Evolutionary conservation across 2,888 invertebrate species (phyloP).

Genomic region (Microctonus brassicae): DNA sequence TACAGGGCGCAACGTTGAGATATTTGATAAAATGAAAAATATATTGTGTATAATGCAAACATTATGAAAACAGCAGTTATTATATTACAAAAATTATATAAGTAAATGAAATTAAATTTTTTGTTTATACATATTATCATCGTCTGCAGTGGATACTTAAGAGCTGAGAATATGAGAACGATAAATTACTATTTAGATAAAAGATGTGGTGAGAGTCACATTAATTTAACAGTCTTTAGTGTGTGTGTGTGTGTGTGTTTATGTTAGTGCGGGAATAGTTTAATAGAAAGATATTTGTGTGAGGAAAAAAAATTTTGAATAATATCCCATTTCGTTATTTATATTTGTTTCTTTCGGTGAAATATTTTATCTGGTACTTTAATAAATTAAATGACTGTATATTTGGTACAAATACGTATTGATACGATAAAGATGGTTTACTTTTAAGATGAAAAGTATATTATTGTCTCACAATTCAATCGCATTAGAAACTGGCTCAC

Average conservation of each 20-base stretch:
- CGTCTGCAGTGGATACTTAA: background rate
- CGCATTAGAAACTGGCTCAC: constrained; percentile 37
- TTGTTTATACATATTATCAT: background rate
- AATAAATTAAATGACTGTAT: too few relatives aligned
- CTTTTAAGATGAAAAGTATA: background rate
- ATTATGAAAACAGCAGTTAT: background rate
- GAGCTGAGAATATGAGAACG: background rate
- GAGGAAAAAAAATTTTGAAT: background rate
- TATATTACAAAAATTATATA: background rate
- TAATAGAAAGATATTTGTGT: background rate
- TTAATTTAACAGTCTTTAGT: background rate
- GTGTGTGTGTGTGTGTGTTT: too few relatives aligned
- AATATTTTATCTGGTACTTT: too few relatives aligned
- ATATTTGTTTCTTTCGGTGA: background rate
- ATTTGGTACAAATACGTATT: too few relatives aligned
- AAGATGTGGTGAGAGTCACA: background rate
- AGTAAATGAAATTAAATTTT: constrained; percentile 1
- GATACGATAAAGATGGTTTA: background rate
- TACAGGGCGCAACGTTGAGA: constrained; percentile 6
- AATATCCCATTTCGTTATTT: too few relatives aligned
- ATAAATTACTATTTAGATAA: background rate
- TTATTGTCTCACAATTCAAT: constrained; percentile 42
- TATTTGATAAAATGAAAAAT: background rate
- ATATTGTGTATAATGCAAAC: background rate
- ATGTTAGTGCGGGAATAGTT: background rate